These are phyloP conservation scores for Xiphophorus hellerii DNA, from an alignment of 2,113 vertebrate genomes.

Conservation along the genomic window DNA sequence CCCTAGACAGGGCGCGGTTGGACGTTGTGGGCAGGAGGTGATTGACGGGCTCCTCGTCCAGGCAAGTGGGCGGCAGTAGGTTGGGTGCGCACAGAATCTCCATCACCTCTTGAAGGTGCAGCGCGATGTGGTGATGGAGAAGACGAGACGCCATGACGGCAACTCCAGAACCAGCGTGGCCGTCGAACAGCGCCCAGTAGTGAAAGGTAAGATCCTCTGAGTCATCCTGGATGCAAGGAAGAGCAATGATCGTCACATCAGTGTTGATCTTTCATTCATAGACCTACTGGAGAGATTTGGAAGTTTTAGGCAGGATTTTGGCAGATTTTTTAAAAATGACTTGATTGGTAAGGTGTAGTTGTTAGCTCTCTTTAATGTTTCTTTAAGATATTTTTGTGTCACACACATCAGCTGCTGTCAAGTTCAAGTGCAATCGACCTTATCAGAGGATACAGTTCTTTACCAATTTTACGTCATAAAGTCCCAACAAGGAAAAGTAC, in stretches of 20 bases:
- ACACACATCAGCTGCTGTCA: too few relatives aligned
- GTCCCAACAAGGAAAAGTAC: too few relatives aligned
- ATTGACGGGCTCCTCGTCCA: constrained; percentile 88
- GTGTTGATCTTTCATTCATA: neutral
- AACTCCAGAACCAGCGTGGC: constrained; percentile 92
- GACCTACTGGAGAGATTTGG: too few relatives aligned
- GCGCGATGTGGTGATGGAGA: constrained; percentile 89
- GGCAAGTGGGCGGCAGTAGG: constrained; percentile 85
- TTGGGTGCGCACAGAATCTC: constrained; percentile 88
- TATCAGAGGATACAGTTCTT: too few relatives aligned
- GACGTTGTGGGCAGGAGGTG: constrained; percentile 65
- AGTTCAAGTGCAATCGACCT: too few relatives aligned
- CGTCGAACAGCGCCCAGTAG: constrained; percentile 97
- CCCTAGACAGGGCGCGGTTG: constrained; percentile 87
- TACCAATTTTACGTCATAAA: too few relatives aligned
- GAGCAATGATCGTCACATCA: neutral
- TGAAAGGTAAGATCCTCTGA: constrained; percentile 87
- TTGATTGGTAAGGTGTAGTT: too few relatives aligned
- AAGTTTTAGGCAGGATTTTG: too few relatives aligned
- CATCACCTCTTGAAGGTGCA: constrained; percentile 92
- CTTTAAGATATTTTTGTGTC: too few relatives aligned
- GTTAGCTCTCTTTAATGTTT: too few relatives aligned
- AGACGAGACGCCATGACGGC: constrained; percentile 91
- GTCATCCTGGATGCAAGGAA: constrained; percentile 40
- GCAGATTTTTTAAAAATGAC: too few relatives aligned